phyloP scores from a whole-genome alignment of 1,140 invertebrate genomes.

The Anoplophora glabripennis region DNA sequence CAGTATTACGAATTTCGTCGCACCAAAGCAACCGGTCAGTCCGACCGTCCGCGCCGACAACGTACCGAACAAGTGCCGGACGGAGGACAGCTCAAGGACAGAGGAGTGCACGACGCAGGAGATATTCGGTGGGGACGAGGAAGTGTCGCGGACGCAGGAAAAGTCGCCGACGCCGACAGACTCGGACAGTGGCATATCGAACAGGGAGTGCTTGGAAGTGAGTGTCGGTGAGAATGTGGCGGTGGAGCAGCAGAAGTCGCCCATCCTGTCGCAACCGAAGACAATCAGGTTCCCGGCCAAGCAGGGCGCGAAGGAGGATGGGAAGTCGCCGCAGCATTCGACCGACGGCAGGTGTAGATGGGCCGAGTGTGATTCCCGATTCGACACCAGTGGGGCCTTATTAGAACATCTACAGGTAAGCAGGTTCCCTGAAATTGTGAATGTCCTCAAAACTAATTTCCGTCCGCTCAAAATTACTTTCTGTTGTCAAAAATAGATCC shows the following conservation, averaged over 20 bases:
- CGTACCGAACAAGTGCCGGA: constrained; percentile 16
- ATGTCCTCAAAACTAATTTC: neutral
- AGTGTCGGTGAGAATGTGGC: constrained; percentile 28
- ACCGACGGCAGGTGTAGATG: constrained; percentile 69
- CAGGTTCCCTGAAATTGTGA: neutral
- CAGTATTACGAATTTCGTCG: constrained; percentile 1
- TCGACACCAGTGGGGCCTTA: constrained; percentile 74
- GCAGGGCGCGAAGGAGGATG: constrained; percentile 43
- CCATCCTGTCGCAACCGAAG: constrained; percentile 72
- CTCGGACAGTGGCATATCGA: constrained; percentile 42
- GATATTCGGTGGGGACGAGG: constrained; percentile 1
- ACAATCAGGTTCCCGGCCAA: constrained; percentile 72
- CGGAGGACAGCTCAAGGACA: constrained; percentile 20
- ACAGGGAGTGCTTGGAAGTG: constrained; percentile 36
- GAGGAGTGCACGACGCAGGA: constrained; percentile 29
- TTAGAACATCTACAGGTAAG: constrained; percentile 85
- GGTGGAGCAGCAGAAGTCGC: constrained; percentile 48
- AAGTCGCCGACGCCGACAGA: constrained; percentile 34
- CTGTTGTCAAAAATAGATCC: no score
- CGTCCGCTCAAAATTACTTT: constrained; percentile 1
- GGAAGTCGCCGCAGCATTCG: constrained; percentile 32
- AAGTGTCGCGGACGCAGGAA: constrained; percentile 10
- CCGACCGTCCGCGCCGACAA: neutral
- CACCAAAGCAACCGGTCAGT: constrained; percentile 18
- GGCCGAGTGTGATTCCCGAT: constrained; percentile 76